Evolutionary conservation across 2,797 vertebrate genomes (phyloP).

Genomic region (Poecilia velifera): DNA sequence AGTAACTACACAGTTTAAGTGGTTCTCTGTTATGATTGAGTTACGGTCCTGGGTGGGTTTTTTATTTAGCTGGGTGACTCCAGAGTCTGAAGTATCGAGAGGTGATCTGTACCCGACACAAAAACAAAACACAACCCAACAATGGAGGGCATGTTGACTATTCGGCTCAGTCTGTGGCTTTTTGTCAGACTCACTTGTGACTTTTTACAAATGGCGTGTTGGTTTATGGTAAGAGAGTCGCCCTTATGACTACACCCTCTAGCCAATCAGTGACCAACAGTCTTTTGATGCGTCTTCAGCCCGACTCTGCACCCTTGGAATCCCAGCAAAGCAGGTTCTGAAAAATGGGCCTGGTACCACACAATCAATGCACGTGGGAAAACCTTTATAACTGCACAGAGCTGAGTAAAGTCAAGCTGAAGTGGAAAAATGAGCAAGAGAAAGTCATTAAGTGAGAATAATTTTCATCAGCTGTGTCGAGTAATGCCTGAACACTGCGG

Average conservation of each 20-base stretch:
- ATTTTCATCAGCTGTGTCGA: neutral
- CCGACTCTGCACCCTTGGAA: neutral
- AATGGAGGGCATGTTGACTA: neutral
- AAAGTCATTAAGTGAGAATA: neutral
- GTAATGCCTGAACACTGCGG: neutral
- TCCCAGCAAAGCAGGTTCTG: too few relatives aligned
- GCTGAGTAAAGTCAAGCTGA: neutral
- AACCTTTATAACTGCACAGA: neutral
- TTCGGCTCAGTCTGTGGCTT: neutral
- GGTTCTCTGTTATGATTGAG: neutral
- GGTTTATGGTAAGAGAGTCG: neutral
- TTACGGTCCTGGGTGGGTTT: too few relatives aligned
- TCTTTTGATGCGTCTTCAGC: neutral
- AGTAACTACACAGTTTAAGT: neutral
- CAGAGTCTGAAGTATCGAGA: neutral
- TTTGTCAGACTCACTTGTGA: neutral
- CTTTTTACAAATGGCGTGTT: neutral
- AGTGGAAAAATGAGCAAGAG: neutral
- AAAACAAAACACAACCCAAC: neutral
- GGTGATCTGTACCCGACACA: neutral
- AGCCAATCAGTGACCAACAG: neutral
- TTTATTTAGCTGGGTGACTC: neutral
- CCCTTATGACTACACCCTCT: neutral
- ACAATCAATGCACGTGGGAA: neutral
- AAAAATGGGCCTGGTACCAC: neutral